Evolutionary conservation across 1,140 invertebrate genomes (phyloP), one percentile per base, ranked within the genome.

Genomic region (Rhyzopertha dominica): DNA sequence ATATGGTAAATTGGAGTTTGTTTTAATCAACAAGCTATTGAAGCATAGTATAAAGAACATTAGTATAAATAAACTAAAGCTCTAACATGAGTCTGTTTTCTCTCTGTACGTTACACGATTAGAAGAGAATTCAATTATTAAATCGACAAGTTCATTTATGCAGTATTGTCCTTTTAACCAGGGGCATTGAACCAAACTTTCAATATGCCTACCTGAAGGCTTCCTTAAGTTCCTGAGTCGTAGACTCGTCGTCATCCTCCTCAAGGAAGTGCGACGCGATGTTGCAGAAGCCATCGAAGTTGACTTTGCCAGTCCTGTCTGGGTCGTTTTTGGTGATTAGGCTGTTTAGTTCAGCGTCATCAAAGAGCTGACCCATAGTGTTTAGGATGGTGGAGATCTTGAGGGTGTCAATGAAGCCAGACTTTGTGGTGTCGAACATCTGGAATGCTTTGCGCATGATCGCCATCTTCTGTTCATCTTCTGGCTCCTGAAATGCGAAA

Each of bases 221-320:
- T 75, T 95, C 92, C 59, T 92, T 90, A 30, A 95, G 76, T 74
- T 95, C 92, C 63, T 95, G 87, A 66, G 90, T 86, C 75, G 94
- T 95, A 32, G 90, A 90, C 65, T 92, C 89, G 49, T 87, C 87
- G 57, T 93, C 90, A 62, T 93, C 89, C 61, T 93, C 87, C 54
- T 89, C 86, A 5, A 94, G 76, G 71, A 94, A 94, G 65, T 90
- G 82, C 17, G 87, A 84, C 7, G 90, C 90, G 49, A 96, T 89
- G 54, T 79, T 81, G 58, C 89, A 89, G 71, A 96, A 96, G 28
- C 87, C 87, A 56, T 95, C 90, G 53, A 96, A 95, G 62, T 95
- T 92, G 22, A 95, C 85, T 70, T 91, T 90, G 29, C 92, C 92
- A 10, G 78, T 75, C 20, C 82, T 73, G 59, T 93, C 87, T 18